phyloP scores from a whole-genome alignment of 2,113 vertebrate species.

The Tyto alba region DNA sequence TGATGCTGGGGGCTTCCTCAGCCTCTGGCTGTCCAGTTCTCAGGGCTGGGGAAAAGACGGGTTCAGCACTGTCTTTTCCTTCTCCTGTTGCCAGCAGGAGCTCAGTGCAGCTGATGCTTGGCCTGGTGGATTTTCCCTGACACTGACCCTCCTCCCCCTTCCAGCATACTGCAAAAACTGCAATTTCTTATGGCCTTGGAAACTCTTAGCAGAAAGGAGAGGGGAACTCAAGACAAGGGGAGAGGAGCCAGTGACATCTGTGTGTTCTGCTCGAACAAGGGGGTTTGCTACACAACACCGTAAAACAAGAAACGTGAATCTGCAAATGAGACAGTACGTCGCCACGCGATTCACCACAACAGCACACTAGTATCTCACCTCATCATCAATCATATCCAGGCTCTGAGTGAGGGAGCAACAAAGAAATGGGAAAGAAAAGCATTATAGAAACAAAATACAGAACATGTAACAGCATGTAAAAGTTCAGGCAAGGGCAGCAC shows the following conservation, averaged over 20 bases:
- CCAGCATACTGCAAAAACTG: neutral
- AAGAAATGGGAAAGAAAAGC: slow-evolving; percentile 75
- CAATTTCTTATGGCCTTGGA: neutral
- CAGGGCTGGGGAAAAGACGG: neutral
- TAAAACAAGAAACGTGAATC: neutral
- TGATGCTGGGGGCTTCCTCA: neutral
- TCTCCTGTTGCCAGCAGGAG: neutral
- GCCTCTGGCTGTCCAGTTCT: neutral
- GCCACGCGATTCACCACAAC: neutral
- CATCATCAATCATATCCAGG: slow-evolving; percentile 98
- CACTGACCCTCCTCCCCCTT: neutral
- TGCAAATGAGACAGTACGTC: neutral
- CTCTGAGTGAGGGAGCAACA: slow-evolving; percentile 85
- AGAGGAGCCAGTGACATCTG: neutral
- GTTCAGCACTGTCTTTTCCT: neutral
- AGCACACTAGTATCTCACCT: slow-evolving; percentile 84
- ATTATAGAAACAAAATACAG: slow-evolving; percentile 66
- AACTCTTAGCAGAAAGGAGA: neutral
- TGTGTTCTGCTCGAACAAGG: neutral
- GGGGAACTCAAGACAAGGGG: neutral
- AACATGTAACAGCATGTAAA: slow-evolving; percentile 39
- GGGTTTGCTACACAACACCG: neutral
- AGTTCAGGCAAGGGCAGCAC: slow-evolving; percentile 34
- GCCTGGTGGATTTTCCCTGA: neutral
- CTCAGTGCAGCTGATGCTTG: neutral